Evolutionary conservation across 2,113 vertebrate species (phyloP), one percentile per base, ranked within the genome.

Genomic region (Periophthalmodon schlosseri): DNA sequence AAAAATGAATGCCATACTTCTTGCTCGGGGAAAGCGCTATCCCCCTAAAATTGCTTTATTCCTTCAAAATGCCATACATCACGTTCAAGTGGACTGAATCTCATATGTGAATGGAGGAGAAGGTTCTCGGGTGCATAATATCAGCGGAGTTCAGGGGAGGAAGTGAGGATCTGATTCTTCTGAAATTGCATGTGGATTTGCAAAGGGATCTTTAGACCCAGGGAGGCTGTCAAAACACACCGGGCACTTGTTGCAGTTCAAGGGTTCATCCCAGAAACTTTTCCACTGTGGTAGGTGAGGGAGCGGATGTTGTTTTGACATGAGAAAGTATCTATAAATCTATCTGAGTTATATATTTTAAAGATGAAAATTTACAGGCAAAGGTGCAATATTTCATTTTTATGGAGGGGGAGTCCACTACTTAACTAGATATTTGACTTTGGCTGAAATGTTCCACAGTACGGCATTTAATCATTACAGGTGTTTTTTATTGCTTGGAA

Each of bases 1-100:
- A 61, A 60, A 96, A 96, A 96, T 95, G 86, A 95, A 96, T 94
- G 92, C 92, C 92, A 95, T 96, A 94, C 94, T 94, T 97, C 95
- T 96, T 96, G 93, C 60, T 63, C 94, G 93, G 94, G 94, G 94
- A 95, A 96, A 86, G 86, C 80, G 75, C 94, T 91, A 91, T 93
- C 85, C 77, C 33, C 78, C 78, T 77, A 88, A 91, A 89, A 89
- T 86, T 86, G 79, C 84, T 90, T 88, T 88, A 84, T 88, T 90
- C 84, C 78, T 82, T 84, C 81, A 88, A 88, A 89, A 85, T 73
- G 84, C 83, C 33, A 87, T 88, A 87, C 75, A 91, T 91, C 87
- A 89, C 78, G 87, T 88, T 76, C 75, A 86, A 89, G 88, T 83
- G 83, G 83, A 89, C 81, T 86, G 84, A 90, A 89, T 89, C 86